Conservation (phyloP, 2,113 vertebrate genomes). For the Prunella fulvescens region DNA sequence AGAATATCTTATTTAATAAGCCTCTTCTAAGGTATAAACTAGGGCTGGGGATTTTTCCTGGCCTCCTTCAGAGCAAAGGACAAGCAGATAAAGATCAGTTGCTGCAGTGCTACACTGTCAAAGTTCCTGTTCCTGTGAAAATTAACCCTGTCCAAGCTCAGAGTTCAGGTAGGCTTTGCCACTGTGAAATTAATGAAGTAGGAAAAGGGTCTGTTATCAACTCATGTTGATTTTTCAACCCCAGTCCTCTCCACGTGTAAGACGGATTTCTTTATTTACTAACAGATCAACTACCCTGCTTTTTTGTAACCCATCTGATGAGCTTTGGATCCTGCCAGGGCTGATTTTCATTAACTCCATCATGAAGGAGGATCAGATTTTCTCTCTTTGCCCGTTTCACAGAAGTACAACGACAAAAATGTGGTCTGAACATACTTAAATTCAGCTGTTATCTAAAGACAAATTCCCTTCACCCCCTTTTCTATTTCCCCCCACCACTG, state of each 20-base stretch:
- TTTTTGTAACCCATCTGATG: conserved; percentile 11
- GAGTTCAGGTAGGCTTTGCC: not conserved
- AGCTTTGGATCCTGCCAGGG: not conserved
- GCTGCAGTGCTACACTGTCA: not conserved
- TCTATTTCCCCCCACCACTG: not conserved
- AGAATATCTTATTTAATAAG: conserved; percentile 47
- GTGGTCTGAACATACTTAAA: not conserved
- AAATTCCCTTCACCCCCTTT: not conserved
- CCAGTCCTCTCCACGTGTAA: not conserved
- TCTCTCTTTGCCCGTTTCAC: not conserved
- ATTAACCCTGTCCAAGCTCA: conserved; percentile 24
- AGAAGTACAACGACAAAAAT: not conserved
- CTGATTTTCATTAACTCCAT: conserved; percentile 13
- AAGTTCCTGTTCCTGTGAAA: conserved; percentile 37
- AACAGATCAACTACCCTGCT: not conserved
- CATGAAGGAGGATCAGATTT: not conserved
- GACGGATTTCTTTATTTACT: not conserved
- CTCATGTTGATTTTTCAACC: not conserved
- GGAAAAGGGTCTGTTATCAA: not conserved
- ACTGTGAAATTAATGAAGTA: not conserved
- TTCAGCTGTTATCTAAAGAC: not conserved
- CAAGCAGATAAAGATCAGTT: conserved; percentile 56
- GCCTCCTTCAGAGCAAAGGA: conserved; percentile 39
- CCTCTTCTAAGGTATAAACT: not conserved
- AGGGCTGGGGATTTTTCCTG: not conserved